Evolutionary conservation across 2,113 vertebrate species (phyloP).

Genomic region (Stercorarius parasiticus): DNA sequence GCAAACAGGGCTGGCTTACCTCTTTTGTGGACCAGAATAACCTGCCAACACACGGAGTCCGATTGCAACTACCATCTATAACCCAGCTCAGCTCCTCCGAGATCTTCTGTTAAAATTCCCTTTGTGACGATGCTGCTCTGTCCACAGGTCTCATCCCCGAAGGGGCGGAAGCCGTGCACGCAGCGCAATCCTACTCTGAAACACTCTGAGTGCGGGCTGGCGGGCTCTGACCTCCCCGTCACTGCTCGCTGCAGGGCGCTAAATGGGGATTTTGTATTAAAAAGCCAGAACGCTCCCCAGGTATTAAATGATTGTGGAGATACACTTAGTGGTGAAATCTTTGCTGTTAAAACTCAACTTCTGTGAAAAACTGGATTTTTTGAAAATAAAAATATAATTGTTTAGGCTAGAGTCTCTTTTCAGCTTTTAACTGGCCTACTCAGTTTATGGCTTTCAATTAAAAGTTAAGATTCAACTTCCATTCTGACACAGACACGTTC

Average conservation of each 20-base stretch:
- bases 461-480: neutral
- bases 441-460: neutral
- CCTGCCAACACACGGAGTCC: neutral
- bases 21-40: neutral
- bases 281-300: neutral
- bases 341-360: neutral
- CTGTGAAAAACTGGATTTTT: neutral
- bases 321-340: neutral
- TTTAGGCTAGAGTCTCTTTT: neutral
- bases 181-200: neutral
- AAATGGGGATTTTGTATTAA: neutral
- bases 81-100: neutral
- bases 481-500: neutral
- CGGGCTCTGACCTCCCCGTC: neutral
- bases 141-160: neutral
- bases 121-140: neutral
- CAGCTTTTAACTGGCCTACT: neutral
- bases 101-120: neutral
- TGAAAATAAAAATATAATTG: neutral
- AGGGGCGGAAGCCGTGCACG: neutral
- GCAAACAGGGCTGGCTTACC: neutral
- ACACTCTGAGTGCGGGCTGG: neutral
- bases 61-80: rapidly evolving
- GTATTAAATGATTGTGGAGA: neutral
- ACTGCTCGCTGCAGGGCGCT: neutral